Evolutionary conservation across 35 echinoderm and acorn worm genomes (phyloP).

Genomic region (Acanthaster planci): DNA sequence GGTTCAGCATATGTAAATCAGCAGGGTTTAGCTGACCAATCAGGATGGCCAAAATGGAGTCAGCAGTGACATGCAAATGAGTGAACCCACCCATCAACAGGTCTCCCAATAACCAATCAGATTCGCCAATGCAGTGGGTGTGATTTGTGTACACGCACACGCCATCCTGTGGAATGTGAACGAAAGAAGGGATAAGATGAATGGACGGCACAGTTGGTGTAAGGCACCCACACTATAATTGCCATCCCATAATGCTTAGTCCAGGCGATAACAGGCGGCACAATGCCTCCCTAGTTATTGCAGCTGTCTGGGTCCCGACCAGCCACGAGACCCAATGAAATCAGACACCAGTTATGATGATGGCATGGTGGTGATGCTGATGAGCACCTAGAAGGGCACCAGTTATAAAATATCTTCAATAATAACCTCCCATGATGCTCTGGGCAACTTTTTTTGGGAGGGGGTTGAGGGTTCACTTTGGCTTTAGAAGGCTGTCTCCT

Average conservation of each 20-base stretch:
- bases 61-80: conserved; percentile 30
- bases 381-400: neutral
- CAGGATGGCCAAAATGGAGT: neutral
- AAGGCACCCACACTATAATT: neutral
- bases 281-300: conserved; percentile 14
- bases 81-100: conserved; percentile 14
- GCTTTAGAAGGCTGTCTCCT: neutral
- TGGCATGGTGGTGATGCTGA: neutral
- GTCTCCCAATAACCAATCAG: neutral
- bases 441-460: neutral
- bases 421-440: conserved; percentile 15
- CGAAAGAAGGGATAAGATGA: neutral
- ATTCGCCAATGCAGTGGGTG: neutral
- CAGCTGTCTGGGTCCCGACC: neutral
- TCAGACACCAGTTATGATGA: conserved; percentile 26
- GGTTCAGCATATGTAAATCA: conserved; percentile 13
- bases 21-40: neutral
- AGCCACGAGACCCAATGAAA: conserved; percentile 19
- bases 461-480: neutral
- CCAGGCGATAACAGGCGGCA: conserved; percentile 22
- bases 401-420: too few relatives aligned
- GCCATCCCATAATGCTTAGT: conserved; percentile 9
- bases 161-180: neutral
- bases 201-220: too few relatives aligned
- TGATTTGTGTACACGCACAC: conserved; percentile 2